phyloP scores from a whole-genome alignment of 37 sponge, comb jelly and placozoan species.

The Halisarca cf. caerulea region DNA sequence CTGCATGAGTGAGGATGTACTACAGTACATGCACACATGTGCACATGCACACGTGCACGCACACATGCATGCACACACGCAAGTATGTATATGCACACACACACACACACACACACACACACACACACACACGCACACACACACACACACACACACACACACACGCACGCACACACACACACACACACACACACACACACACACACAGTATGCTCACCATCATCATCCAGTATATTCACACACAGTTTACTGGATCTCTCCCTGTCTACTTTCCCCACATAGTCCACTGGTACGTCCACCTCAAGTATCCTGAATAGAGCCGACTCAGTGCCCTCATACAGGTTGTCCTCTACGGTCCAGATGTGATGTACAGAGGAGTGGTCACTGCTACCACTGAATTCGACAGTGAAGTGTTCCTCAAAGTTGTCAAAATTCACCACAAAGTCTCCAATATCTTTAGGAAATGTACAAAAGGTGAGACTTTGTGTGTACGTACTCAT shows the following conservation, averaged over 20 bases:
- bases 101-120: constrained; percentile 20
- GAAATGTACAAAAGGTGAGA: neutral
- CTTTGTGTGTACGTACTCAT: neutral
- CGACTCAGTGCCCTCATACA: neutral
- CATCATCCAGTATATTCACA: neutral
- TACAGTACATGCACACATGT: no score
- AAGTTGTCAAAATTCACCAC: neutral
- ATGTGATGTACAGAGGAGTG: no score
- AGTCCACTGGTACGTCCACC: no score
- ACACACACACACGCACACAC: constrained; percentile 13
- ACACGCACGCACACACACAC: constrained; percentile 31
- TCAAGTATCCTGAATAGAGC: no score
- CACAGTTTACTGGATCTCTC: no score
- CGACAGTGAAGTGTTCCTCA: no score
- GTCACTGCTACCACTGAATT: no score
- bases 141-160: constrained; percentile 19
- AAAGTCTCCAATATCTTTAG: neutral
- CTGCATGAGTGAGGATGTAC: no score
- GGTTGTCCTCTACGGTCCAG: neutral
- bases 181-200: constrained; percentile 39
- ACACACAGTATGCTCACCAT: neutral
- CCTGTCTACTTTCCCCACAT: neutral
- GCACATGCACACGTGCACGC: neutral
- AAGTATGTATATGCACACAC: neutral
- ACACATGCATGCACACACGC: neutral